Base-by-base conservation (phyloP, 2,113 vertebrate genomes). In the Thamnophis sirtalis region DNA sequence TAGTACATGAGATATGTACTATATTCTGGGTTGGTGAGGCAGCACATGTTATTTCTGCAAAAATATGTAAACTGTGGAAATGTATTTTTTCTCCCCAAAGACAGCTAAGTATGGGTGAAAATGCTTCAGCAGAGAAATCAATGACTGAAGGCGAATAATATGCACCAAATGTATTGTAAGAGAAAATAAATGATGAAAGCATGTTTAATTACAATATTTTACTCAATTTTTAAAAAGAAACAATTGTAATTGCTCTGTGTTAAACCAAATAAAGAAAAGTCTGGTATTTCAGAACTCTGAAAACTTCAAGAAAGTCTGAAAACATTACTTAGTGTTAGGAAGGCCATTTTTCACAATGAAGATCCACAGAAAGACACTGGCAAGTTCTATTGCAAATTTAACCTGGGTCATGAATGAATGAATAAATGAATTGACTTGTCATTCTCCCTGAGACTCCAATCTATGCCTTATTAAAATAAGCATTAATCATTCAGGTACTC, bases 401-500 rank as follows among this genome's bases (percentile, higher is more conserved):
- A 26, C 26, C 22, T 54, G 43, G 58, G 33, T 53, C 58, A 91
- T 87, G n/a, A 26, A 60, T 60, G 56, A 87, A 91, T 85, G 84
- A 85, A 91, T 87, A n/a, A 8, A 10, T 68, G 53, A 11, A 90
- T 49, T n/a, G 90, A 91, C 38, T 56, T 85, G 60, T 68, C 26
- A 60, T 55, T 85, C 38, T 91, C 28, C 6, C 1, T 33, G 28
- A 51, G 85, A 87, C 85, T 91, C 24, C 48, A 8, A 26, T 38
- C 55, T 87, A 91, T 91, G n/a, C 24, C 43, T 91, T 87, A 91
- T 91, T 91, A 91, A 91, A 91, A 87, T 22, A 68, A 28, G 26
- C 49, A 87, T 91, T 73, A 87, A 91, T 53, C 91, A 53, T 87
- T 68, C 38, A 73, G 38, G 17, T 22, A 49, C 13, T 73, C 33